A percentile compares a stretch with the other conserved stretches of the same genome.
Conservation (phyloP, 2,113 vertebrate genomes). For the Bubo scandiacus region DNA sequence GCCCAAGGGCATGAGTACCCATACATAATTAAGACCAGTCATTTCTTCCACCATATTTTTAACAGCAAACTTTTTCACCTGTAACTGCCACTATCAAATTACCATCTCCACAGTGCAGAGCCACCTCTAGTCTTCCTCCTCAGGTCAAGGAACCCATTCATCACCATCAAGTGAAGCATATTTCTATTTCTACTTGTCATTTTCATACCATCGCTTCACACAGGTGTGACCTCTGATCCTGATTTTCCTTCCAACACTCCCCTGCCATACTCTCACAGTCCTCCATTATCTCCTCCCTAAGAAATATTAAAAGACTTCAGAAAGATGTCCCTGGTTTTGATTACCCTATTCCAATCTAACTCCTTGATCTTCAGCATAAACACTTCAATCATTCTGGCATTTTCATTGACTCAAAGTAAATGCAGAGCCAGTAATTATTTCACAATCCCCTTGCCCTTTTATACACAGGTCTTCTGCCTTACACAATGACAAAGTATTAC, state of each 20-base stretch:
- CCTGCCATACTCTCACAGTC: neutral
- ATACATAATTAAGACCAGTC: neutral
- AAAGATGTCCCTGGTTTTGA: slow-evolving; percentile 42
- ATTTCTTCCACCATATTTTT: neutral
- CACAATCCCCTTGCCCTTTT: slow-evolving; percentile 38
- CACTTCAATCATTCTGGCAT: slow-evolving; percentile 64
- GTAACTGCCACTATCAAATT: slow-evolving; percentile 27
- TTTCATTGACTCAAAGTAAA: slow-evolving; percentile 67
- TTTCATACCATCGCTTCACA: slow-evolving; percentile 5
- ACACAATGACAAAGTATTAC: neutral
- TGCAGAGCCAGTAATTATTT: slow-evolving; percentile 52
- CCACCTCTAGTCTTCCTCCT: slow-evolving; percentile 4
- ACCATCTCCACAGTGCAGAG: neutral
- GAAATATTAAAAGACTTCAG: slow-evolving; percentile 31
- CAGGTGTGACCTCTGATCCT: slow-evolving; percentile 45
- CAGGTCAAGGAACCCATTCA: slow-evolving; percentile 33
- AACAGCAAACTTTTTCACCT: slow-evolving; percentile 8
- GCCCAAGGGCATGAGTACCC: neutral
- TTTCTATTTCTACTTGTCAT: slow-evolving; percentile 38
- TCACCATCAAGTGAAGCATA: neutral
- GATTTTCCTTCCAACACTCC: neutral
- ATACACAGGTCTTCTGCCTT: neutral
- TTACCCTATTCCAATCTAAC: slow-evolving; percentile 18
- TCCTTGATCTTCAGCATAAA: slow-evolving; percentile 60
- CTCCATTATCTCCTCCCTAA: neutral